Evolutionary conservation across 2,888 invertebrate genomes (phyloP), one percentile per base, ranked within the genome.

Genomic region (Amphipyra berbera): DNA sequence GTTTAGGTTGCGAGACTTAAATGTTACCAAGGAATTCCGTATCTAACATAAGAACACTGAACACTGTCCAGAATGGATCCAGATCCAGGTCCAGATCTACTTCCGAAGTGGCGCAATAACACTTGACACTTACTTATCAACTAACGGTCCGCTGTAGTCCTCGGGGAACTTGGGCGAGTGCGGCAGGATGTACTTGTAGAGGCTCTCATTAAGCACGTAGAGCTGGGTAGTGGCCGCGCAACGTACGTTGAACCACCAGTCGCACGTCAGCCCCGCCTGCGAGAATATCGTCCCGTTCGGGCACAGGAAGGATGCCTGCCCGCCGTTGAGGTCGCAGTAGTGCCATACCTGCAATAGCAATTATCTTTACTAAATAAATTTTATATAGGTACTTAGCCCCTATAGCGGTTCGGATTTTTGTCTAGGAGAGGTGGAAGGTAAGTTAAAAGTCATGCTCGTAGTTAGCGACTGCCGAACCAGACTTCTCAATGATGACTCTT

Each of bases 161-260:
- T 98, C 98, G 0, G 98, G 98, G 84, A 98, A 98, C 87, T 97
- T 98, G 0, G 98, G 98, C 79, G 97, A 97, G 76, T 97, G 96
- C 4, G 98, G 98, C 74, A 98, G 88, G 69, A 98, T 98, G 83
- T 97, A 98, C 85, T 98, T 98, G 91, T 98, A 98, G 3, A 98
- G 96, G 68, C 98, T 96, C 89, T 98, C 98, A 82, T 98, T 98
- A 5, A 98, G 94, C 2, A 98, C 98, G 88, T 98, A 98, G 0
- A 98, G 95, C 87, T 98, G 98, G 0, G 97, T 94, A 0, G 98
- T 98, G 12, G 97, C 96, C 30, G 97, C 96, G 87, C 98, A 98
- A 81, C 97, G 97, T 0, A 98, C 98, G 87, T 98, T 98, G 91
- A 97, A 98, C 98, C 98, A 98, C 98, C 98, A 98, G 88, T 98